Conservation (phyloP, 2,888 invertebrate genomes). For the Tuta absoluta region DNA sequence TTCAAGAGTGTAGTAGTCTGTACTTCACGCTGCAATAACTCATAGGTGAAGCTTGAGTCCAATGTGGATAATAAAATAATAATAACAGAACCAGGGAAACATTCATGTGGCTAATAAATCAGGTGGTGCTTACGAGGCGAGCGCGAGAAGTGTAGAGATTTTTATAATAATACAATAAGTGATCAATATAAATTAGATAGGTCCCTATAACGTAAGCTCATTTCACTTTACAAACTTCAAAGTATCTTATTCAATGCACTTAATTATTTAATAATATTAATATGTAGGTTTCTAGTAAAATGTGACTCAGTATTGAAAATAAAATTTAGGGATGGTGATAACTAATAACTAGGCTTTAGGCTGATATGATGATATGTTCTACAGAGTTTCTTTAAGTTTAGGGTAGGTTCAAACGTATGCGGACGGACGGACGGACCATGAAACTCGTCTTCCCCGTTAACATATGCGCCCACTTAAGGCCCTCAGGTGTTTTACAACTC, state of each 20-base stretch:
- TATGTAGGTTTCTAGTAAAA: no score
- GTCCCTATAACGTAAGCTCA: no score
- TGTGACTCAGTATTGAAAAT: no score
- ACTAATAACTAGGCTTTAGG: no score
- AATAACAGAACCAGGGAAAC: conserved; percentile 23
- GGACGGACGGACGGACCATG: not conserved
- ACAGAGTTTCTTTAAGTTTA: no score
- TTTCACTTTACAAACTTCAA: no score
- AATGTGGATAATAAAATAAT: conserved; percentile 14
- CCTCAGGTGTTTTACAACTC: not conserved
- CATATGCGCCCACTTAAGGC: conserved; percentile 1
- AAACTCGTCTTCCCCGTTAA: not conserved
- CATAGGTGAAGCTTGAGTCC: conserved; percentile 9
- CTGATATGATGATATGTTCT: no score
- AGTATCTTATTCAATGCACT: no score
- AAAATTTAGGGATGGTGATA: no score
- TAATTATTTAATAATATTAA: no score
- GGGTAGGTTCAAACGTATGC: no score
- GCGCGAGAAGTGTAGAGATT: not conserved
- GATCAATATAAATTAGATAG: not conserved
- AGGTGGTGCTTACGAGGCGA: not conserved
- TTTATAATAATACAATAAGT: not conserved
- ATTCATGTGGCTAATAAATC: conserved; percentile 23
- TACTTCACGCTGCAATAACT: conserved; percentile 17
- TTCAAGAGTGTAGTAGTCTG: not conserved